Conservation (phyloP, 2,797 vertebrate species). For the Anabacerthia variegaticeps region DNA sequence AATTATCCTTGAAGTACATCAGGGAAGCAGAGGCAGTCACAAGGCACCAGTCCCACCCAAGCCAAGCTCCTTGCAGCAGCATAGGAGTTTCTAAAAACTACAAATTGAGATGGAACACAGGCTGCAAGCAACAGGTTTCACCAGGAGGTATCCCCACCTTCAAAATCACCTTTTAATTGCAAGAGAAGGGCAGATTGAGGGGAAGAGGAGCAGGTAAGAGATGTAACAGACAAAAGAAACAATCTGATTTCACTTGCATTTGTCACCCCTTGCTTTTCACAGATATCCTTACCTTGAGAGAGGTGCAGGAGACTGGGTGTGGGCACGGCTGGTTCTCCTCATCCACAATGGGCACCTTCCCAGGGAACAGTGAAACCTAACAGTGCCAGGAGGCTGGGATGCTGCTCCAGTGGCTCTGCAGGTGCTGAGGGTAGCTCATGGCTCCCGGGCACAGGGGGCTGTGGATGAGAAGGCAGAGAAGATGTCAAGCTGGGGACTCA, state of each 20-base stretch:
- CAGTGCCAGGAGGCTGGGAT: not conserved
- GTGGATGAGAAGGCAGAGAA: not conserved
- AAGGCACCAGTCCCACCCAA: not conserved
- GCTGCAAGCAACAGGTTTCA: not conserved
- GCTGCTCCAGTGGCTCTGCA: not conserved
- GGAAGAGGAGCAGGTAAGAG: not conserved
- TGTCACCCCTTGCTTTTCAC: not conserved
- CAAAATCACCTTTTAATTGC: not conserved
- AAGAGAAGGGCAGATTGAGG: not conserved
- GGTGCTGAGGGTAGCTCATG: not conserved
- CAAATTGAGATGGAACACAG: not conserved
- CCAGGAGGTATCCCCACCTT: not conserved
- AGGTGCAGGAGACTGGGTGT: not conserved
- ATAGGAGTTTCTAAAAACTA: not conserved
- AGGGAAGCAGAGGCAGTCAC: not conserved
- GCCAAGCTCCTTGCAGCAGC: not conserved
- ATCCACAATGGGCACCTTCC: not conserved
- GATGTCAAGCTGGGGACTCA: not conserved
- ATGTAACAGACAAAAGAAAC: fast-evolving
- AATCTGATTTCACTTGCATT: not conserved
- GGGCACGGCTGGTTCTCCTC: fast-evolving
- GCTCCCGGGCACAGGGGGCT: not conserved
- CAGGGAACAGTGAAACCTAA: not conserved
- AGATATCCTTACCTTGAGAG: constrained; percentile 33
- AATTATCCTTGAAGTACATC: constrained; percentile 10